Conservation (phyloP, 2,888 invertebrate species). For the Abscondita cerata region DNA sequence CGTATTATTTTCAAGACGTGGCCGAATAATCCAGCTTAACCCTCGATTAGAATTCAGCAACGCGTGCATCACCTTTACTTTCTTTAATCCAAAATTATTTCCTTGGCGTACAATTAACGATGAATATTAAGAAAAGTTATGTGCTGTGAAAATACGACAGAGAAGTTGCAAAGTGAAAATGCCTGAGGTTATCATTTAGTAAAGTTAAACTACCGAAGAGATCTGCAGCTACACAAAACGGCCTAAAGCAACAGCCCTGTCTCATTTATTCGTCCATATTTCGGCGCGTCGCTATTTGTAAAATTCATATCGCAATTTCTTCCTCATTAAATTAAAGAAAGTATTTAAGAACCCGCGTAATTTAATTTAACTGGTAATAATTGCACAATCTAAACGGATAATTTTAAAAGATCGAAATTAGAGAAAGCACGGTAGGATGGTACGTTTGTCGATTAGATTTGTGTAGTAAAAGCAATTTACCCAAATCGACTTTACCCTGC, state of each 20-base stretch:
- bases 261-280: constrained; percentile 8
- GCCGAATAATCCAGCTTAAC: not conserved
- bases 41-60: constrained; percentile 2
- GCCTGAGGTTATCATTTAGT: constrained; percentile 29
- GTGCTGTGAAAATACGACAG: not conserved
- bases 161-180: constrained; percentile 15
- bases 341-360: too few species aligned
- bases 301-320: constrained; percentile 19
- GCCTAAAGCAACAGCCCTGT: constrained; percentile 18
- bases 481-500: too few species aligned
- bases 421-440: too few species aligned
- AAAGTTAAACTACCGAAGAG: constrained; percentile 23
- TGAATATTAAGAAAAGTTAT: constrained; percentile 2
- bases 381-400: too few species aligned
- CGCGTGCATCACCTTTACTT: too few species aligned
- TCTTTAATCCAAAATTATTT: too few species aligned
- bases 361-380: too few species aligned
- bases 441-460: too few species aligned
- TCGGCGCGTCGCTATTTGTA: constrained; percentile 15
- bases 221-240: constrained; percentile 19
- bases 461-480: too few species aligned
- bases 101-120: too few species aligned
- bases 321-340: not conserved
- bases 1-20: not conserved
- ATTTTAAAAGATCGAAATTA: too few species aligned